Base-by-base conservation (phyloP, 2,888 invertebrate species). In the Eurytoma adleriae region DNA sequence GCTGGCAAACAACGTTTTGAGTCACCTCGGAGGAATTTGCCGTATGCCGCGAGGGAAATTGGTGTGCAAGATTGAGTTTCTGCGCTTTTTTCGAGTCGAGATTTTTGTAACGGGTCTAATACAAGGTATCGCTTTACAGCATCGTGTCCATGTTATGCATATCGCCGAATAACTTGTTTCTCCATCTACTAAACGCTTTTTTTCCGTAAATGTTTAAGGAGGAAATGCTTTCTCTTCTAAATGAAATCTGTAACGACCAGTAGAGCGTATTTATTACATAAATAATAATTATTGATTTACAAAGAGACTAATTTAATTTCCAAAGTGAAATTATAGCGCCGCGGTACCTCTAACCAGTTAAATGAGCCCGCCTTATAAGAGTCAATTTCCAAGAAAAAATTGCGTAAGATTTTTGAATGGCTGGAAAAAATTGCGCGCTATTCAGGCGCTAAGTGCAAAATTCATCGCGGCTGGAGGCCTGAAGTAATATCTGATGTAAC, bases 401-500 rank as follows among this genome's bases (percentile, higher is more conserved):
- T 62, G 62, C 27, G 54, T 40, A 76, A 76, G n/a, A 40, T 30
- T 40, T 4, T 4, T 10, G 20, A 54, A 76, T 76, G 3, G 18
- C 18, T 59, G 1, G 61, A 52, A 24, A 68, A 30, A 64, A 10
- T 57, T 20, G 52, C 57, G 10, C 10, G 30, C 18, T 61, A 61
- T 64, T 27, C 30, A 52, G 61, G 14, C n/a, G 52, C 12, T 24
- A 20, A 13, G 64, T 24, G 16, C 4, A n/a, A 59, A 73, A 62
- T 68, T 20, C 40, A 68, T 27, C 71, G 2, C 56, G 74, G 40
- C 57, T 7, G 1, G 54, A 54, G 24, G 40, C 27, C 24, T 12
- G 13, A 30, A 12, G 70, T 81, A 78, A 81, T 70, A 40, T 14
- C 64, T 78, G 80, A 81, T 70, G 80, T 81, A 81, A 81, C 48